A percentile compares a stretch with the other conserved stretches of the same genome.
phyloP scores from a whole-genome alignment of 2,113 vertebrate species.

The Xiphophorus hellerii region DNA sequence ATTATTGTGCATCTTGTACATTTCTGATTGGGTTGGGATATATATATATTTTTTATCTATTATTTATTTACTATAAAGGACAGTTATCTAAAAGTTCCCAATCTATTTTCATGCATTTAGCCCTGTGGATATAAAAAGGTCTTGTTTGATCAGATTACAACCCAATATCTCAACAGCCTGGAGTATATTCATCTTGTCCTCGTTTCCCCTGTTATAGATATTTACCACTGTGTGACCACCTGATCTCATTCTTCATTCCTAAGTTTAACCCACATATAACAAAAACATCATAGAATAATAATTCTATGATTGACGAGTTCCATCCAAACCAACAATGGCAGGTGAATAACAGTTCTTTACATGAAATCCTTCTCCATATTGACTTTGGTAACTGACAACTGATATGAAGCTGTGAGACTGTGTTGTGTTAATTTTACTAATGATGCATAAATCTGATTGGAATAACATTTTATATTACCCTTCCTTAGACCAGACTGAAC shows the following conservation, averaged over 20 bases:
- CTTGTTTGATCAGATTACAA: background rate
- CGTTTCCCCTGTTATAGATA: slow-evolving; percentile 27
- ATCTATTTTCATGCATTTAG: background rate
- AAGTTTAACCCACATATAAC: background rate
- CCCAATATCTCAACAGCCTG: background rate
- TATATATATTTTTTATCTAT: background rate
- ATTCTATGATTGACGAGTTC: too few relatives aligned
- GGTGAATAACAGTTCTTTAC: too few relatives aligned
- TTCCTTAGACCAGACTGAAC: slow-evolving; percentile 9
- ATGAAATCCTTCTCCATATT: background rate
- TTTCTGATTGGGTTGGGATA: background rate
- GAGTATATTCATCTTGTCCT: background rate
- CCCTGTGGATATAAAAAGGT: background rate
- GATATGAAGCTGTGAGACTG: background rate
- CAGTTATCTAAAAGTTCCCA: background rate
- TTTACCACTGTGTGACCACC: slow-evolving; percentile 44
- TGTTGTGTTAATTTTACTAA: background rate
- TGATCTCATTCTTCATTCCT: slow-evolving; percentile 27
- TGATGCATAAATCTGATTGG: slow-evolving; percentile 14
- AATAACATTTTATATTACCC: slow-evolving; percentile 5
- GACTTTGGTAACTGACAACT: background rate
- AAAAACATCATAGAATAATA: too few relatives aligned
- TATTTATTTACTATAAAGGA: background rate
- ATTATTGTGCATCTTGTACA: background rate
- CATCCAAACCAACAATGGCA: too few relatives aligned